Base-by-base conservation (phyloP, 1,140 invertebrate species). In the Aphis craccivora region DNA sequence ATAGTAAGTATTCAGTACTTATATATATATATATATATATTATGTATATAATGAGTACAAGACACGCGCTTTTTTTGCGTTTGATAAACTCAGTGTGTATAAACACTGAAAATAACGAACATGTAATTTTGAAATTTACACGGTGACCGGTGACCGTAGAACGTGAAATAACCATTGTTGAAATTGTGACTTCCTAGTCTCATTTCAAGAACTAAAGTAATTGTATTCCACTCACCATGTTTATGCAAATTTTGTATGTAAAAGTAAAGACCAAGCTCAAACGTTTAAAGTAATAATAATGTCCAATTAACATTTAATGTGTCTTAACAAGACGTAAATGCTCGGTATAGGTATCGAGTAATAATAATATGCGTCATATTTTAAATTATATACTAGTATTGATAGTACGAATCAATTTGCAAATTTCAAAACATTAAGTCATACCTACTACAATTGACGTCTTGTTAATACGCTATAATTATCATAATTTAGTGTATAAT, bases 381-480 rank as follows among this genome's bases (percentile, higher is more conserved):
- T 88, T 51, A 48, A 45, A n/a, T 84, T 87, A 88, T 89, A 37
- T 53, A 37, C 8, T 86, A 20, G 30, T 5, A 86, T 37, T 53
- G 6, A 25, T 37, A 89, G 37, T 89, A 89, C 87, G 37, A 89
- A 89, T 35, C 87, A 35, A 89, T 22, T 37, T 53, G 1, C 14
- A 89, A 35, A 51, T 53, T 88, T 48, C 86, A 88, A 88, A 88
- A 89, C 48, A 22, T 35, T 11, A 25, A 89, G 53, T 25, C 35
- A 89, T 89, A 87, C 67, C 20, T 40, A 23, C 53, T 40, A 51
- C 5, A 11, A 18, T 30, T 86, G 48, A 18, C 8, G 30, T 88
- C 43, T 88, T 48, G 86, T 88, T 88, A 88, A 88, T 55, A 55
- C 35, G 14, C 88, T 89, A 89, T 89, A 89, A 89, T 89, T 89